Percentiles rank a stretch among this genome's conserved stretches.
Evolutionary conservation across 1,140 invertebrate species (phyloP).

Genomic region (Phymorhynchus buccinoides): DNA sequence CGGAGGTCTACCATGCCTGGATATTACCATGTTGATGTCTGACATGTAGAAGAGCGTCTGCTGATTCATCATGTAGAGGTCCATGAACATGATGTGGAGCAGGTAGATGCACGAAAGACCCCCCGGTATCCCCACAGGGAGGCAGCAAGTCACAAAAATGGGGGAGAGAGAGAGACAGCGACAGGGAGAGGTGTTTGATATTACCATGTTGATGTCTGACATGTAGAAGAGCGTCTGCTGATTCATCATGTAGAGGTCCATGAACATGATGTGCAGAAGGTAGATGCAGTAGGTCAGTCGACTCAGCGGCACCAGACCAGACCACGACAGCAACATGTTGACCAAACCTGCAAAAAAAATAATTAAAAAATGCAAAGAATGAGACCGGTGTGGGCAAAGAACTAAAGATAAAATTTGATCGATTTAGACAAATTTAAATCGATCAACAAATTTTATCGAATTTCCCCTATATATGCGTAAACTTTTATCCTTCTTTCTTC

Average conservation of each 20-base stretch:
- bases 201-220: slow-evolving; percentile 19
- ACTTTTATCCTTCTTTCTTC: too few relatives aligned
- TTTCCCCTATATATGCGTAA: too few relatives aligned
- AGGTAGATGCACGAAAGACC: slow-evolving; percentile 43
- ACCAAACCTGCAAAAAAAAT: slow-evolving; percentile 77
- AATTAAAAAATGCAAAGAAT: neutral
- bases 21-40: slow-evolving; percentile 26
- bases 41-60: slow-evolving; percentile 13
- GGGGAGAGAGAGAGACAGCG: slow-evolving; percentile 26
- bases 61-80: neutral
- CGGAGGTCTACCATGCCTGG: too few relatives aligned
- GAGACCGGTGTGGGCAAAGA: too few relatives aligned
- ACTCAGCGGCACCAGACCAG: slow-evolving; percentile 85
- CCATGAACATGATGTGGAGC: slow-evolving; percentile 41
- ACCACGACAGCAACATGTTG: slow-evolving; percentile 83
- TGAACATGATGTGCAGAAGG: slow-evolving; percentile 42
- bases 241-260: slow-evolving; percentile 17
- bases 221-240: slow-evolving; percentile 6
- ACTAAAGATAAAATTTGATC: too few relatives aligned
- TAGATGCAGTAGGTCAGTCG: slow-evolving; percentile 78
- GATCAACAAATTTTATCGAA: too few relatives aligned
- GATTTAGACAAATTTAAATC: too few relatives aligned
- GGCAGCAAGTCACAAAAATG: slow-evolving; percentile 51
- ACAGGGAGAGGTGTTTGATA: too few relatives aligned
- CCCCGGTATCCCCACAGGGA: too few relatives aligned